Base-by-base conservation (phyloP, 2,113 vertebrate genomes). In the Tichodroma muraria region DNA sequence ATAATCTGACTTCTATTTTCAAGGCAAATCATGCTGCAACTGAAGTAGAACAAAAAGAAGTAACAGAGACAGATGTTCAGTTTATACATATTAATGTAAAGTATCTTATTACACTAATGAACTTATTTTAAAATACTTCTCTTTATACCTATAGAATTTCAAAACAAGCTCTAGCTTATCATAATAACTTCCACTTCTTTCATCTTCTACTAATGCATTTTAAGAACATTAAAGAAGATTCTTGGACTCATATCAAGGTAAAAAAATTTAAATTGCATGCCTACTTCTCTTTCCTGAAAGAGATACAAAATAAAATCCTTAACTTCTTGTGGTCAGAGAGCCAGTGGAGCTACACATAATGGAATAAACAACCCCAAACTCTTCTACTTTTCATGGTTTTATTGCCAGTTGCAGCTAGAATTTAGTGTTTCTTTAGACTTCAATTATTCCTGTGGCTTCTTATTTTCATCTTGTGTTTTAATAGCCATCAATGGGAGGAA, bases 41-140 rank as follows among this genome's bases (percentile, higher is more conserved):
- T 91, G 63, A 83, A 78, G 65, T 12, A 68, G 63, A 93, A 81
- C 72, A 85, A 87, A 91, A 89, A 83, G 76, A 49, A 85, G 35
- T 30, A 89, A 73, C 20, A 82, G 57, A 85, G 60, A 42, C 85
- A 95, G 63, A 93, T 85, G 88, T 94, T 88, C 68, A 75, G 13
- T 89, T 85, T 85, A 94, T 94, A 87, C 85, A 96, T 93, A 90
- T 95, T 96, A 93, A 96, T 93, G 38, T 52, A 73, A 94, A 95
- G 79, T 89, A 80, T 95, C 61, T 42, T 68, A 66, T 96, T 96
- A 78, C 89, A 70, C 54, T 95, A 94, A 95, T 91, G 60, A 93
- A 91, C 22, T 56, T 78, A 70, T 93, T 89, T 73, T 75, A 42
- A 93, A 95, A 93, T 53, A 40, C 40, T 88, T 91, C 90, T 52